Percentiles rank a stretch among this genome's conserved stretches.
Evolutionary conservation across 1,140 invertebrate species (phyloP).

Genomic region (Pygmarrhopalites habei): DNA sequence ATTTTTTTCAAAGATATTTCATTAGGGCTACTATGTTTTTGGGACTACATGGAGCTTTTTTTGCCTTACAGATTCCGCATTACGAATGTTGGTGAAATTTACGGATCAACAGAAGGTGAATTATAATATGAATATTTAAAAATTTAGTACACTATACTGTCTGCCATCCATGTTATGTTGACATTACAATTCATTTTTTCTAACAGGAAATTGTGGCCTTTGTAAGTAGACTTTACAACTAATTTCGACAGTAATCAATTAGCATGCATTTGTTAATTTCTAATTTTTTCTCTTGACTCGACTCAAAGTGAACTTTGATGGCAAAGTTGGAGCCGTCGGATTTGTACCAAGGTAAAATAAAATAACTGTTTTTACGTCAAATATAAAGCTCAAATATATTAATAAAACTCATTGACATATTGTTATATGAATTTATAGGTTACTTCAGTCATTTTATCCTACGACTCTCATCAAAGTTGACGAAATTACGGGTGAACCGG

Average conservation of each 20-base stretch:
- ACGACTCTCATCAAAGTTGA: conserved; percentile 18
- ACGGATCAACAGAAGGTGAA: conserved; percentile 55
- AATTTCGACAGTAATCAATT: not conserved
- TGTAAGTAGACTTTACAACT: conserved; percentile 79
- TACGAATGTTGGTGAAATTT: conserved; percentile 52
- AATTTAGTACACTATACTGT: too few species aligned
- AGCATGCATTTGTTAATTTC: not conserved
- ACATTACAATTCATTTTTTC: too few species aligned
- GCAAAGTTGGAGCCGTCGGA: conserved; percentile 62
- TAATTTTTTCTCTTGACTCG: too few species aligned
- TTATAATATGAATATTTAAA: too few species aligned
- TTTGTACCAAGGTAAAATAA: conserved; percentile 63
- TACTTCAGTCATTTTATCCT: conserved; percentile 52
- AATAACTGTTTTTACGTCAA: too few species aligned
- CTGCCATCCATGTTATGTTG: too few species aligned
- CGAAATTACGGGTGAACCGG: conserved; percentile 73
- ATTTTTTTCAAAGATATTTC: too few species aligned
- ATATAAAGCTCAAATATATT: too few species aligned
- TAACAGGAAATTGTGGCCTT: conserved; percentile 53
- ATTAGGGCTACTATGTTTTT: too few species aligned
- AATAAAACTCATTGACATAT: too few species aligned
- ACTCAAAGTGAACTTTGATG: conserved; percentile 57
- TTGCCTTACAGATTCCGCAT: conserved; percentile 53
- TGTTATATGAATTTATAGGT: too few species aligned
- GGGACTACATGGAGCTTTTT: conserved; percentile 46